Percentiles rank a stretch among this genome's conserved stretches.
phyloP scores from a whole-genome alignment of 2,113 vertebrate species.

The Nicator chloris region DNA sequence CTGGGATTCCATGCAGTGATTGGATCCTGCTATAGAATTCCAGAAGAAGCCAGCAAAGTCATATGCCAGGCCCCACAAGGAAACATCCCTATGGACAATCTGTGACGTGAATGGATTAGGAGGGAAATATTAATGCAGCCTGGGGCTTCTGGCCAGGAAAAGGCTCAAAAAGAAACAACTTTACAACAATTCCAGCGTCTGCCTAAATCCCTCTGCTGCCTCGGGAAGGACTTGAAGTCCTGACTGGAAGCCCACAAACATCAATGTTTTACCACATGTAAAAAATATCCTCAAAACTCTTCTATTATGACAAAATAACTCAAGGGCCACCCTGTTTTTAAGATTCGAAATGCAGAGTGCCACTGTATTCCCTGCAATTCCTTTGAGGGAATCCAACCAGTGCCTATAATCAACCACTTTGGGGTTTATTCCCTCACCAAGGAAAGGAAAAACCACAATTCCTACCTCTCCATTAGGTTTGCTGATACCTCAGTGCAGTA shows the following conservation, averaged over 20 bases:
- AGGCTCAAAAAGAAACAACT: neutral
- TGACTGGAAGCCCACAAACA: neutral
- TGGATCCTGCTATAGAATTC: fast-evolving
- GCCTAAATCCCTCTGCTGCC: neutral
- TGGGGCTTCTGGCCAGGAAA: neutral
- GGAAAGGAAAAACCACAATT: neutral
- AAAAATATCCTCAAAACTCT: neutral
- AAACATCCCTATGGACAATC: neutral
- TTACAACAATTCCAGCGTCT: neutral
- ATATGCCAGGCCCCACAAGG: neutral
- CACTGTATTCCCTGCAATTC: neutral
- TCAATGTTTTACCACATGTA: neutral
- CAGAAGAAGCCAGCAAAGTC: neutral
- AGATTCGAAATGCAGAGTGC: neutral
- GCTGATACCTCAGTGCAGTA: neutral
- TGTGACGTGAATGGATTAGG: neutral
- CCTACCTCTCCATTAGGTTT: neutral
- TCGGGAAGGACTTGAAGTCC: neutral
- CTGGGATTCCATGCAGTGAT: fast-evolving
- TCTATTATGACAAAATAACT: fast-evolving
- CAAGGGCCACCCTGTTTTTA: neutral
- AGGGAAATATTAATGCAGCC: neutral
- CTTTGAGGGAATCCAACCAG: neutral
- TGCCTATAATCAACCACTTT: neutral
- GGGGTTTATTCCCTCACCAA: neutral